Base-by-base conservation (phyloP, 2,888 invertebrate genomes). In the Odontothrips loti region DNA sequence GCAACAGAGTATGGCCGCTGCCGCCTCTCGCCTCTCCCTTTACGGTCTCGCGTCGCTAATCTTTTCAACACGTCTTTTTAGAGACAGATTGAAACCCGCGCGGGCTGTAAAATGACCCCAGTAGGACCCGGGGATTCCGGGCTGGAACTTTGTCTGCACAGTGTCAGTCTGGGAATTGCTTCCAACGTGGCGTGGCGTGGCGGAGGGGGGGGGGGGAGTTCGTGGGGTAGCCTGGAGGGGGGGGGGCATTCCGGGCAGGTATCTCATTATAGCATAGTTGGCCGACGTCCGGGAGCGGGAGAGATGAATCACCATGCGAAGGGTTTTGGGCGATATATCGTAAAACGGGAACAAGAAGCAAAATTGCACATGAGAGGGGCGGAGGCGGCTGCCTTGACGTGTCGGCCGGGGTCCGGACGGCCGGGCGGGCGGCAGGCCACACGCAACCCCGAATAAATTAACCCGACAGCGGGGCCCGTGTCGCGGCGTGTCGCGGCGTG, bases 221-320 rank as follows among this genome's bases (percentile, higher is more conserved):
- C n/a, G n/a, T n/a, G n/a, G n/a, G n/a, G n/a, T n/a, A n/a, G 27
- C 23, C 23, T 75, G 68, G 58, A 6, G 11, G 23, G 68, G 68
- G 6, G 34, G 34, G 68, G 68, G 68, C 23, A 12, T 12, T 10
- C 68, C 27, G 68, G 58, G 20, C 68, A 75, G 68, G 68, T 75
- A 75, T 75, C 68, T 75, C 68, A 75, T 75, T 75, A 75, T 75
- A 75, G 68, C 68, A 75, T 75, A 75, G 68, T 75, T 75, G 68
- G 11, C 27, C 68, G 68, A 23, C 68, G 68, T 75, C 23, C 58
- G 68, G 17, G 58, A 58, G 34, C 34, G 34, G 23, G 27, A 8
- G 27, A 75, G 68, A 75, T 27, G 68, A 75, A 75, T 75, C 27
- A 27, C 68, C 68, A 23, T 23, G 68, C 68, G 34, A 43, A 23